Percentiles rank a stretch among this genome's conserved stretches.
Evolutionary conservation across 2,888 invertebrate species (phyloP).

Genomic region (Eubasilissa splendida): DNA sequence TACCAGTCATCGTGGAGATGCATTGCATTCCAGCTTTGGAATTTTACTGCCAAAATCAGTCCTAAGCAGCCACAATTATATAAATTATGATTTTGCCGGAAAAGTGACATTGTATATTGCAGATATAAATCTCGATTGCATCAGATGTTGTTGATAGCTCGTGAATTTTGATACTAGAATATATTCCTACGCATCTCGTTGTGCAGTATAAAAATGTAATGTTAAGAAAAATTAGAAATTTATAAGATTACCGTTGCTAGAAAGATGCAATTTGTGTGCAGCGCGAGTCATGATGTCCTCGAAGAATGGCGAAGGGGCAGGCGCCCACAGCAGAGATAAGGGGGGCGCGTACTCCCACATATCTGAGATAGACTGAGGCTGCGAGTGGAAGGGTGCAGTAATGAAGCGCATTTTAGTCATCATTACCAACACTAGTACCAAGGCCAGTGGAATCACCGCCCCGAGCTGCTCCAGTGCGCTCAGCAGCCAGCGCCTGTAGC

Average conservation of each 20-base stretch:
- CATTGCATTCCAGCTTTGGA: too few relatives aligned
- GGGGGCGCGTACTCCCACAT: background rate
- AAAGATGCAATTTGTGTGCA: background rate
- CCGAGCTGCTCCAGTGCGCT: slow-evolving; percentile 39
- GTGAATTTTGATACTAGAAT: too few relatives aligned
- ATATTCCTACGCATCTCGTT: too few relatives aligned
- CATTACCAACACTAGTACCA: background rate
- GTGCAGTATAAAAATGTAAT: too few relatives aligned
- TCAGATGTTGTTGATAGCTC: too few relatives aligned
- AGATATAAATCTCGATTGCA: too few relatives aligned
- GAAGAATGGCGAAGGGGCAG: background rate
- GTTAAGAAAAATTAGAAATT: background rate
- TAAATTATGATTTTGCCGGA: too few relatives aligned
- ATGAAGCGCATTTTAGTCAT: background rate
- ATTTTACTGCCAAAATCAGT: too few relatives aligned
- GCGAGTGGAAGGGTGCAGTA: background rate
- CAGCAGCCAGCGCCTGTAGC: slow-evolving; percentile 43
- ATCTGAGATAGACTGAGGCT: background rate
- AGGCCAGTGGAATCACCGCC: slow-evolving; percentile 27
- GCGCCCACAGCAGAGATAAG: background rate
- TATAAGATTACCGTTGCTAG: background rate
- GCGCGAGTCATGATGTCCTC: slow-evolving; percentile 34
- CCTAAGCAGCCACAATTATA: too few relatives aligned
- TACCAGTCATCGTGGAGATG: background rate
- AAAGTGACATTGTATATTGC: too few relatives aligned